Base-by-base conservation (phyloP, 2,113 vertebrate genomes). In the Trachemys scripta region DNA sequence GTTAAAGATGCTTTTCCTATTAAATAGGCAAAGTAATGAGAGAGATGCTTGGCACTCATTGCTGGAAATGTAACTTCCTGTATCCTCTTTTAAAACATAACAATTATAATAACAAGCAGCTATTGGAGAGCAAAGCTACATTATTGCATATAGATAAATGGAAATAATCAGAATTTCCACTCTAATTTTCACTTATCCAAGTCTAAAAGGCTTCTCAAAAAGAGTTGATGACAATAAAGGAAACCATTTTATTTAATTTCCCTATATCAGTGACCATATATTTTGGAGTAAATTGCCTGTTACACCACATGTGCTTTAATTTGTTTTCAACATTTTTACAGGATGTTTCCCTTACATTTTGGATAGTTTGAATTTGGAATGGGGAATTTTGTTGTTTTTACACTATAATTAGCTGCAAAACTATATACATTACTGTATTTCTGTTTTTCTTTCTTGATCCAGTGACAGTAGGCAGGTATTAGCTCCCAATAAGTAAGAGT, bases 391-490 rank as follows among this genome's bases (percentile, higher is more conserved):
- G 4, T 81, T 82, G 45, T n/a, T 62, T n/a, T 79, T 69, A 86
- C 80, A 29, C 69, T 49, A 82, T 81, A 86, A 87, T 42, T 93
- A 87, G 53, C 75, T 92, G 79, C 42, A 94, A 76, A 85, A 90
- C 12, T 88, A 91, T 90, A 92, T 90, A 90, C 45, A 65, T 94
- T 42, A 50, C 80, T 93, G 27, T 83, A 22, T 90, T 35, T 94
- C 29, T 94, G 59, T 84, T 80, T 80, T 54, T 79, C 20, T 94
- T 50, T 91, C 42, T 88, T 84, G 72, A 31, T 89, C 79, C 93
- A 90, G 81, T 94, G 87, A 87, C 92, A 93, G 91, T 96, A 97
- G 93, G 94, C 96, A 97, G 96, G 96, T 97, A 94, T 85, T 96
- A 56, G 81, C 89, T 96, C 69, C 59, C 82, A 91, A 2, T 80